These are phyloP conservation scores for Cremastobaeus sp. DNA, from an alignment of 2,888 invertebrate species.

Conservation along the genomic window DNA sequence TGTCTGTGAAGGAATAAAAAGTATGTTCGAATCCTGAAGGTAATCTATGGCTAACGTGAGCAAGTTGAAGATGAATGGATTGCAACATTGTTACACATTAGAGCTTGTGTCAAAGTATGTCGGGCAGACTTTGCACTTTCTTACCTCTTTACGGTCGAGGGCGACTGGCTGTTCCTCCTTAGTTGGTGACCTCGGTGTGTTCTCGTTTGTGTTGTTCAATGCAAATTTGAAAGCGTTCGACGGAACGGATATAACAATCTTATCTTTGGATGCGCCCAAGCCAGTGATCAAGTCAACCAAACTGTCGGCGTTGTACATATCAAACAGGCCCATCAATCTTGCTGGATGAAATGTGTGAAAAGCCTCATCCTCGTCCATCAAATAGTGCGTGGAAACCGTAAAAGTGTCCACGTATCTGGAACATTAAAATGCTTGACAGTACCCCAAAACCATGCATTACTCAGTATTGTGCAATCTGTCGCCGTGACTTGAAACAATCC, in stretches of 20 bases:
- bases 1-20: neutral
- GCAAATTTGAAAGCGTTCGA: slow-evolving; percentile 85
- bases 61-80: too few relatives aligned
- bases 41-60: too few relatives aligned
- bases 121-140: slow-evolving; percentile 55
- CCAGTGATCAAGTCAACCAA: slow-evolving; percentile 86
- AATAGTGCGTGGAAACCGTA: slow-evolving; percentile 84
- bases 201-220: slow-evolving; percentile 82
- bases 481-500: too few relatives aligned
- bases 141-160: slow-evolving; percentile 81
- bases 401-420: slow-evolving; percentile 82
- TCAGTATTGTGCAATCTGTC: too few relatives aligned
- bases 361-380: slow-evolving; percentile 83
- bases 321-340: slow-evolving; percentile 86
- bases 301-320: slow-evolving; percentile 88
- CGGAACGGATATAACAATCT: slow-evolving; percentile 85
- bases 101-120: slow-evolving; percentile 49
- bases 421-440: neutral
- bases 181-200: slow-evolving; percentile 85
- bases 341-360: slow-evolving; percentile 85
- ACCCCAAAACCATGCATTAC: too few relatives aligned
- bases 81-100: slow-evolving; percentile 44
- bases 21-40: too few relatives aligned
- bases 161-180: slow-evolving; percentile 80
- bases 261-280: slow-evolving; percentile 84